phyloP scores from a whole-genome alignment of 2,888 invertebrate species.

The Hyalella azteca region DNA sequence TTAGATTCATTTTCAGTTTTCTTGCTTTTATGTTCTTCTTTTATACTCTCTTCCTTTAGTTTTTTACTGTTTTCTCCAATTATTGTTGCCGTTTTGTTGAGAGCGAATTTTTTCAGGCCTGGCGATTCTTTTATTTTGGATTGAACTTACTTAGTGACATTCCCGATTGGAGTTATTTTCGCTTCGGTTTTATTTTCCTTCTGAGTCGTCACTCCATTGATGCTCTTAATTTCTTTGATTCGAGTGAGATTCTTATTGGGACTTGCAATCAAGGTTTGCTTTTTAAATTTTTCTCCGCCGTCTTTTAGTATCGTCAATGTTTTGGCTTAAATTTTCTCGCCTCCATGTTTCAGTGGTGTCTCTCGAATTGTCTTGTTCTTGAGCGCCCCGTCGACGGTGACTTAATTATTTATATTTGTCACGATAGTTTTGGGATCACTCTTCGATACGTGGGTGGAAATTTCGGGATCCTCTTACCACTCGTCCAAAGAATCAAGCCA shows the following conservation, averaged over 20 bases:
- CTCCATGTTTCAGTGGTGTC: neutral
- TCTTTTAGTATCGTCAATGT: neutral
- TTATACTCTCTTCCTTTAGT: neutral
- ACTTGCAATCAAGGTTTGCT: neutral
- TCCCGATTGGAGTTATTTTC: neutral
- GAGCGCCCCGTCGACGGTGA: neutral
- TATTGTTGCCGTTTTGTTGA: neutral
- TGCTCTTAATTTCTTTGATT: neutral
- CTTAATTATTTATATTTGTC: neutral
- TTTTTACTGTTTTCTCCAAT: neutral
- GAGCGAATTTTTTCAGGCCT: neutral
- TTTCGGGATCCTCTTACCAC: neutral
- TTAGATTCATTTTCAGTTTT: neutral
- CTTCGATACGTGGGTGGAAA: neutral
- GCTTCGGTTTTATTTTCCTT: neutral
- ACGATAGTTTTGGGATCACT: neutral
- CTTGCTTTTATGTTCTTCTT: neutral
- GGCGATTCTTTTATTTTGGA: neutral
- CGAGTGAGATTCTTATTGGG: neutral
- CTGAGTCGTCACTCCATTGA: neutral
- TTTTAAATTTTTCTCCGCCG: neutral
- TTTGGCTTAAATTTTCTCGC: neutral
- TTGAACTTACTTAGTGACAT: neutral
- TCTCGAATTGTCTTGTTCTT: neutral
- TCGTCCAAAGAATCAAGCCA: too few species aligned